Evolutionary conservation across 2,888 invertebrate genomes (phyloP).

Genomic region (Apamea sordens): DNA sequence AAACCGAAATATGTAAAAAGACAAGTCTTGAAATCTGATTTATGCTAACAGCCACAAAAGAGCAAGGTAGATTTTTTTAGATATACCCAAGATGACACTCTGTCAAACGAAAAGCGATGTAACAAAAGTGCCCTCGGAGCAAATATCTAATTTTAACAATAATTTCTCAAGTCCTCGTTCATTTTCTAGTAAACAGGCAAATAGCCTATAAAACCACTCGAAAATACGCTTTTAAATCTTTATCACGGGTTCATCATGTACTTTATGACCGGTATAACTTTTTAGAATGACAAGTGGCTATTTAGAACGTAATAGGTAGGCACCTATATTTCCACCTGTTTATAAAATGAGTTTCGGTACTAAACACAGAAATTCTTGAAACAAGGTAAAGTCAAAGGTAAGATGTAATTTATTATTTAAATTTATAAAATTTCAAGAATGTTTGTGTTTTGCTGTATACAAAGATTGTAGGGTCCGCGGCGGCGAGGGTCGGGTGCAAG

Average conservation of each 20-base stretch:
- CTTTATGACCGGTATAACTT: slow-evolving; percentile 63
- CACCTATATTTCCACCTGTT: slow-evolving; percentile 31
- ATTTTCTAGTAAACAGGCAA: slow-evolving; percentile 64
- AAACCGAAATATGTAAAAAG: neutral
- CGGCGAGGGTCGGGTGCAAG: slow-evolving; percentile 86
- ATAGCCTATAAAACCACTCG: slow-evolving; percentile 67
- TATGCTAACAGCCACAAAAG: slow-evolving; percentile 20
- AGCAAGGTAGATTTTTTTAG: slow-evolving; percentile 19
- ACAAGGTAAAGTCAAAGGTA: slow-evolving; percentile 43
- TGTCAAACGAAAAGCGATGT: slow-evolving; percentile 52
- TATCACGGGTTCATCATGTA: slow-evolving; percentile 66
- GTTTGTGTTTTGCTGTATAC: slow-evolving; percentile 82
- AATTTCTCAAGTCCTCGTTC: slow-evolving; percentile 61
- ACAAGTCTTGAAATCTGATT: neutral
- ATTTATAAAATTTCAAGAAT: slow-evolving; percentile 81
- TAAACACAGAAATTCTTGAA: slow-evolving; percentile 49
- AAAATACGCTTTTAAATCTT: slow-evolving; percentile 68
- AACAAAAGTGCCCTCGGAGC: slow-evolving; percentile 57
- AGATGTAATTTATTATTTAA: slow-evolving; percentile 64
- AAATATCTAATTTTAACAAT: slow-evolving; percentile 61
- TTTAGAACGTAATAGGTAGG: slow-evolving; percentile 43
- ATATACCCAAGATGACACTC: slow-evolving; percentile 36
- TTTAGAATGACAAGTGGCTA: slow-evolving; percentile 62
- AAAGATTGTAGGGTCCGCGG: slow-evolving; percentile 79
- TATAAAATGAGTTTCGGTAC: slow-evolving; percentile 42